A percentile compares a stretch with the other conserved stretches of the same genome.
phyloP scores from a whole-genome alignment of 2,113 vertebrate species.

The Anoura caudifer region DNA sequence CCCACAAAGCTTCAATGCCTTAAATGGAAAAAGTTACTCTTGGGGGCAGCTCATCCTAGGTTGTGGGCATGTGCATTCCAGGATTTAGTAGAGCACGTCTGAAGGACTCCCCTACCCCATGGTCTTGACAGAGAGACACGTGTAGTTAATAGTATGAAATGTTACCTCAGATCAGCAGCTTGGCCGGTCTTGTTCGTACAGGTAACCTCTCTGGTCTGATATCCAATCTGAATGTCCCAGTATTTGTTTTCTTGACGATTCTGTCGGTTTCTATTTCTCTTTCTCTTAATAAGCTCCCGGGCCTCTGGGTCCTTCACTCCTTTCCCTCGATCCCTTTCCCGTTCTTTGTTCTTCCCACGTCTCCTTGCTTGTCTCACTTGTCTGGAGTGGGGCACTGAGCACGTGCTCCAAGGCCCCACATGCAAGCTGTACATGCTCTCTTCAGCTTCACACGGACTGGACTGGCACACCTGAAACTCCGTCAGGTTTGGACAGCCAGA shows the following conservation, averaged over 20 bases:
- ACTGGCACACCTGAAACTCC: conserved; percentile 91
- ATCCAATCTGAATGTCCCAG: conserved; percentile 97
- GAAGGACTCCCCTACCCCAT: too few relatives aligned
- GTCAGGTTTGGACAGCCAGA: conserved; percentile 92
- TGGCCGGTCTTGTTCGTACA: conserved; percentile 94
- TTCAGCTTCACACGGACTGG: conserved; percentile 82
- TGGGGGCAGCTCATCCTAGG: background rate
- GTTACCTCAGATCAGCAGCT: conserved; percentile 87
- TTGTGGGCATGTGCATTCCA: background rate
- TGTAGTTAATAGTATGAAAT: background rate
- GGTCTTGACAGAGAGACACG: background rate
- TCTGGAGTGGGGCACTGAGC: conserved; percentile 81
- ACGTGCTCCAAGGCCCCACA: conserved; percentile 89
- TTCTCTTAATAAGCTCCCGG: conserved; percentile 95
- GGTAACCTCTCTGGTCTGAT: conserved; percentile 90
- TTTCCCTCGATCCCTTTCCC: conserved; percentile 85
- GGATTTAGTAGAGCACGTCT: background rate
- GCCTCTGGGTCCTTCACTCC: conserved; percentile 90
- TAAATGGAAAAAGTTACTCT: background rate
- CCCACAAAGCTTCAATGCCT: background rate
- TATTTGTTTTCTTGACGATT: conserved; percentile 93
- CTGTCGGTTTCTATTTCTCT: conserved; percentile 92
- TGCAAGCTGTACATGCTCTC: conserved; percentile 90
- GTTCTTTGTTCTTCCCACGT: conserved; percentile 89
- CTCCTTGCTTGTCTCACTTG: conserved; percentile 85